Percentiles rank a stretch among this genome's conserved stretches.
Conservation (phyloP, 2,888 invertebrate genomes). For the Hirtodrosophila duncani region DNA sequence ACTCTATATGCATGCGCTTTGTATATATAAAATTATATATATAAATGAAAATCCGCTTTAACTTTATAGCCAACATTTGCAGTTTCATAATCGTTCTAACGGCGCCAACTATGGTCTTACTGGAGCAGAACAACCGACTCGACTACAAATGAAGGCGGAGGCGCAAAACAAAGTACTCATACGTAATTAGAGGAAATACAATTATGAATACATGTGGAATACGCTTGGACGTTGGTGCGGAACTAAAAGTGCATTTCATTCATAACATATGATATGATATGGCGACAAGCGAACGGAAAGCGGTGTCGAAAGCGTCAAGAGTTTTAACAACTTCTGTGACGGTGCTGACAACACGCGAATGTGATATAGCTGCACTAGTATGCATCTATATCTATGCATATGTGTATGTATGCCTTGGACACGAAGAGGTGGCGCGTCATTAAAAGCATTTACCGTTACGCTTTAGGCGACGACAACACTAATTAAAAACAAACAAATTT, state of each 20-base stretch:
- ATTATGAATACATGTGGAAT: neutral
- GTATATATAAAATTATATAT: slow-evolving; percentile 7
- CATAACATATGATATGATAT: too few relatives aligned
- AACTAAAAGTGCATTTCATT: slow-evolving; percentile 55
- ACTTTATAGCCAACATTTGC: slow-evolving; percentile 30
- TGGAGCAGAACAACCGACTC: slow-evolving; percentile 56
- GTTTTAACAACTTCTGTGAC: slow-evolving; percentile 6
- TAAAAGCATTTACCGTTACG: slow-evolving; percentile 60
- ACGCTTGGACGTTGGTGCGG: slow-evolving; percentile 15
- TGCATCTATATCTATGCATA: slow-evolving; percentile 1
- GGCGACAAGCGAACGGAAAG: slow-evolving; percentile 26
- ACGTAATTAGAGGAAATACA: too few relatives aligned
- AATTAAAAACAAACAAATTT: slow-evolving; percentile 66
- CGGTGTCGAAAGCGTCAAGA: slow-evolving; percentile 15
- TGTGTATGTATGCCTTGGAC: neutral
- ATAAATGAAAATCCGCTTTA: slow-evolving; percentile 22
- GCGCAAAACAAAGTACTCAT: slow-evolving; percentile 5
- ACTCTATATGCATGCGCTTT: too few relatives aligned
- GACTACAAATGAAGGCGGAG: neutral
- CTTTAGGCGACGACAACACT: slow-evolving; percentile 50
- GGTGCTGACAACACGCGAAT: too few relatives aligned
- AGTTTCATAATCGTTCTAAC: slow-evolving; percentile 66
- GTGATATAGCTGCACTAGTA: too few relatives aligned
- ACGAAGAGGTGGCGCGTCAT: slow-evolving; percentile 30
- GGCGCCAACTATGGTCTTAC: slow-evolving; percentile 43